Evolutionary conservation across 2,888 invertebrate species (phyloP).

Genomic region (Clistopyga incitator): DNA sequence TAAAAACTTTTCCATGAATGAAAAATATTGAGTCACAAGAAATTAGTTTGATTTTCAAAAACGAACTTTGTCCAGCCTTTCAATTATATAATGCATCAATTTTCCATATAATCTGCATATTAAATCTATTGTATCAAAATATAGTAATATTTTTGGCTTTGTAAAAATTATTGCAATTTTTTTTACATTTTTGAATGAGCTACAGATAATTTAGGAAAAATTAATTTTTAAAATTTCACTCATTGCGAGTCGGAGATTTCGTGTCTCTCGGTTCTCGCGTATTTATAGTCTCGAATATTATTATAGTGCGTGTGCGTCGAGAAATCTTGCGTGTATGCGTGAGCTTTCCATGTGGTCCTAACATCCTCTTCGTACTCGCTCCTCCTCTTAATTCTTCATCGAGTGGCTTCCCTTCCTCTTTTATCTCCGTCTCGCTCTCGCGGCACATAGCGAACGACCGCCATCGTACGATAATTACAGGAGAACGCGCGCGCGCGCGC

Average conservation of each 20-base stretch:
- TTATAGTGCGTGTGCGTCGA: conserved; percentile 7
- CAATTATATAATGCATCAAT: too few species aligned
- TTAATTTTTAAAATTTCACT: conserved; percentile 21
- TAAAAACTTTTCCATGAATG: too few species aligned
- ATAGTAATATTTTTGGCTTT: too few species aligned
- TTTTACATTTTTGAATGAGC: too few species aligned
- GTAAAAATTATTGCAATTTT: too few species aligned
- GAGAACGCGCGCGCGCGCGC: conserved; percentile 72
- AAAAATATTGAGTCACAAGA: too few species aligned
- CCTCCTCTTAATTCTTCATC: conserved; percentile 53
- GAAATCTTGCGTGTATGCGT: conserved; percentile 22
- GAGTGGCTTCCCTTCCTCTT: conserved; percentile 71
- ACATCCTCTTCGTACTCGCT: conserved; percentile 54
- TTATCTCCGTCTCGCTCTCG: conserved; percentile 63
- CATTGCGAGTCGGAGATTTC: conserved; percentile 66
- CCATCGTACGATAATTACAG: conserved; percentile 82
- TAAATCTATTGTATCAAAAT: too few species aligned
- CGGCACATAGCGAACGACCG: conserved; percentile 65
- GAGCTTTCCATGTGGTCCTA: conserved; percentile 26
- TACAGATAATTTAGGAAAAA: too few species aligned
- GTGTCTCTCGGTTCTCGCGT: conserved; percentile 46
- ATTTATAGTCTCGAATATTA: conserved; percentile 12
- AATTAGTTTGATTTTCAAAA: too few species aligned
- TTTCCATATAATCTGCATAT: too few species aligned
- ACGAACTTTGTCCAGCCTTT: too few species aligned